Evolutionary conservation across 2,888 invertebrate genomes (phyloP).

Genomic region (Plagiodera versicolora): DNA sequence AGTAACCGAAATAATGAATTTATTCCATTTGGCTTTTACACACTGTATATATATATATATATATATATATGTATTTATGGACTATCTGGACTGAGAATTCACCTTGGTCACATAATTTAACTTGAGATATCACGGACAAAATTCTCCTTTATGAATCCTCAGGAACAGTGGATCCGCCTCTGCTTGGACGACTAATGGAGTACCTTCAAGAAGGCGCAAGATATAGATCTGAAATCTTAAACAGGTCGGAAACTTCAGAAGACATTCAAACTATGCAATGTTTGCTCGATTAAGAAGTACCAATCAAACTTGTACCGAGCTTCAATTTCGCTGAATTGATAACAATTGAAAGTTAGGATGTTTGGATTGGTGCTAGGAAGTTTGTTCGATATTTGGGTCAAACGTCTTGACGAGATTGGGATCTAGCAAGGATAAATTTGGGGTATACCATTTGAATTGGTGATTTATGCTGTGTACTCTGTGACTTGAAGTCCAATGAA

Average conservation of each 20-base stretch:
- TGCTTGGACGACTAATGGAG: neutral
- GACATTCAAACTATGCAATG: conserved; percentile 20
- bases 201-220: neutral
- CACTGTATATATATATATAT: too few species aligned
- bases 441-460: neutral
- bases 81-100: too few species aligned
- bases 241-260: too few species aligned
- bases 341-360: conserved; percentile 20
- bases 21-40: too few species aligned
- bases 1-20: too few species aligned
- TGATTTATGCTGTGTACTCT: neutral
- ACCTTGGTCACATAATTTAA: too few species aligned
- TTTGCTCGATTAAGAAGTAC: conserved; percentile 24
- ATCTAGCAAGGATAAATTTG: neutral
- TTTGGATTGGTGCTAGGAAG: conserved; percentile 13
- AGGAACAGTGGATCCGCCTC: too few species aligned
- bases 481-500: too few species aligned
- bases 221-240: too few species aligned
- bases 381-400: conserved; percentile 7
- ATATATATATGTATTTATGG: too few species aligned
- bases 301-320: conserved; percentile 17
- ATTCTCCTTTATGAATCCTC: too few species aligned
- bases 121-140: too few species aligned
- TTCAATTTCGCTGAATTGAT: conserved; percentile 18
- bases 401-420: neutral